Conservation (phyloP, 2,113 vertebrate species). For the Setophaga kirtlandii region DNA sequence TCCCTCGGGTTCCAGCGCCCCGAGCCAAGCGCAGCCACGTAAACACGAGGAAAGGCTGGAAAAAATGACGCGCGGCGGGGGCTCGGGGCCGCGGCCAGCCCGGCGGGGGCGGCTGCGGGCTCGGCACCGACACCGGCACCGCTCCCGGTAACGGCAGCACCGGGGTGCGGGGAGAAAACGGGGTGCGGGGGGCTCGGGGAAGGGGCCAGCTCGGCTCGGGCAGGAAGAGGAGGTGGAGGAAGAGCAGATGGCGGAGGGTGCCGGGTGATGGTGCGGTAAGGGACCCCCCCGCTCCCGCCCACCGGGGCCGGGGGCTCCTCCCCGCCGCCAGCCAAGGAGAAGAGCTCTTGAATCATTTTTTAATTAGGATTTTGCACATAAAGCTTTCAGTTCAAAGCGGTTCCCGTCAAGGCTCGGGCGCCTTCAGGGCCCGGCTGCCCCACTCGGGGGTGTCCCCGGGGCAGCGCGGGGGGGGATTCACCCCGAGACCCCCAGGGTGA, state of each 20-base stretch:
- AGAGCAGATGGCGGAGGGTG: neutral
- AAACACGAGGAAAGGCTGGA: neutral
- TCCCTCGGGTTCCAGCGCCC: neutral
- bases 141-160: neutral
- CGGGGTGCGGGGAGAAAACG: fast-evolving
- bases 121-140: neutral
- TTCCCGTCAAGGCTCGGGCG: neutral
- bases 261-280: neutral
- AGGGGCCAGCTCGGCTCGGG: neutral
- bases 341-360: neutral
- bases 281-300: neutral
- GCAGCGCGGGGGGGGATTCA: neutral
- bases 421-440: neutral
- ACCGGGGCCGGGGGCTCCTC: neutral
- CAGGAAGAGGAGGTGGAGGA: neutral
- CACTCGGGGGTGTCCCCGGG: neutral
- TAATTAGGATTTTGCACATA: neutral
- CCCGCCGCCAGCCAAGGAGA: neutral
- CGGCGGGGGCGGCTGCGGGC: neutral
- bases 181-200: neutral
- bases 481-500: neutral
- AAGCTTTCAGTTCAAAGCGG: neutral
- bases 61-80: neutral
- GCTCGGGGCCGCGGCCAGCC: neutral
- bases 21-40: neutral